phyloP scores from a whole-genome alignment of 2,888 invertebrate genomes.

The Drosophila setosimentum region DNA sequence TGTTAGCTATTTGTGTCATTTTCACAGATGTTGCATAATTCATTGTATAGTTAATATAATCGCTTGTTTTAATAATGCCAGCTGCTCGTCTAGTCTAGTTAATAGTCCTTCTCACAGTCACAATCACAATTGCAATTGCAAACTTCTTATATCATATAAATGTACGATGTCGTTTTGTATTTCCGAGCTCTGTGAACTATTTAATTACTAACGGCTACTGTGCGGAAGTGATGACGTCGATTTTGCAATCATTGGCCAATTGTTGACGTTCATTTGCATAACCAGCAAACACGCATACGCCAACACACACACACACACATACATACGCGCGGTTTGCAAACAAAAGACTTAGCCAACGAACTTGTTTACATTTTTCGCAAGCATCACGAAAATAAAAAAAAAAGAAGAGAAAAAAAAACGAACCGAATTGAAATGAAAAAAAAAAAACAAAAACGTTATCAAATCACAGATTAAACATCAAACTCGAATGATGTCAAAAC shows the following conservation, averaged over 20 bases:
- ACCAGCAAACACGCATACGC: constrained; percentile 3
- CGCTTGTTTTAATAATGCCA: background rate
- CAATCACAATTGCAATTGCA: background rate
- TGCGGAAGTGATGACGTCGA: constrained; percentile 59
- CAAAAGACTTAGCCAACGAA: constrained; percentile 80
- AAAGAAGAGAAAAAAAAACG: constrained; percentile 1
- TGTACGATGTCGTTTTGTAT: background rate
- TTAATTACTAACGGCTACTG: constrained; percentile 23
- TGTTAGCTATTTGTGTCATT: background rate
- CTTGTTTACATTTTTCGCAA: constrained; percentile 79
- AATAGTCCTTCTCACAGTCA: background rate
- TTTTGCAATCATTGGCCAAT: constrained; percentile 70
- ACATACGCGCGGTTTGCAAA: constrained; percentile 38
- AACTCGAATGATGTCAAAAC: constrained; percentile 66
- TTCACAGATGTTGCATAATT: background rate
- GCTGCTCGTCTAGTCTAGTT: background rate
- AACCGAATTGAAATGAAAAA: constrained; percentile 8
- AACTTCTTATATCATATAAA: background rate
- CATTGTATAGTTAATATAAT: background rate
- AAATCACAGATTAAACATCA: constrained; percentile 58
- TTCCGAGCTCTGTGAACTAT: constrained; percentile 9
- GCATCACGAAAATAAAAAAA: constrained; percentile 31
- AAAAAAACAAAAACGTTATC: constrained; percentile 59
- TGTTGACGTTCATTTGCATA: constrained; percentile 48
- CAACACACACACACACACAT: background rate